Conservation (phyloP, 2,113 vertebrate genomes). For the Oryzias woworae region DNA sequence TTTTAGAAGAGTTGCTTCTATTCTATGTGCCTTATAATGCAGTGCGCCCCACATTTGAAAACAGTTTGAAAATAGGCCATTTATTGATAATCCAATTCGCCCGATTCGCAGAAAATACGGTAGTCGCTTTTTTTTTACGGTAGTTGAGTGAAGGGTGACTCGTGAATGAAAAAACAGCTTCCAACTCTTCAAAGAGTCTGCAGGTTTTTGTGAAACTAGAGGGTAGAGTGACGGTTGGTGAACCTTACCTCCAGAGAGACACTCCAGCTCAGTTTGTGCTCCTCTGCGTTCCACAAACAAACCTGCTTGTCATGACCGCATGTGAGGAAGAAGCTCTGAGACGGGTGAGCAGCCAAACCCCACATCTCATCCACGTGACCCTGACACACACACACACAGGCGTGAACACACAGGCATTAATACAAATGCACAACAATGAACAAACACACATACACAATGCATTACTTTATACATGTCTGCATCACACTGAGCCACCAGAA, state of each 20-base stretch:
- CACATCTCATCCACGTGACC: conserved; percentile 91
- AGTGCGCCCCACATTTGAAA: no score
- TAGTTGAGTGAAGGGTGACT: no score
- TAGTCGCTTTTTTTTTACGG: no score
- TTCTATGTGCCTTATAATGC: no score
- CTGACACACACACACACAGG: conserved; percentile 55
- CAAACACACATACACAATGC: neutral
- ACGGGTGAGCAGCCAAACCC: conserved; percentile 88
- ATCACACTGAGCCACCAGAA: no score
- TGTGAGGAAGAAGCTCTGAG: conserved; percentile 84
- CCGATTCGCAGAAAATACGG: no score
- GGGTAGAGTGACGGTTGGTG: neutral
- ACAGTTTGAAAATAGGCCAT: no score
- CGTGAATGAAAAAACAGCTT: no score
- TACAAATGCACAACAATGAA: neutral
- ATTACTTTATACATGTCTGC: no score
- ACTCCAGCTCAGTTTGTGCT: conserved; percentile 85
- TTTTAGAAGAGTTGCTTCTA: no score
- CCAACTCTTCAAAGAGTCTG: no score
- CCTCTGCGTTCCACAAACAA: conserved; percentile 86
- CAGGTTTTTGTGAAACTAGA: neutral
- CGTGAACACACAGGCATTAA: conserved; percentile 13
- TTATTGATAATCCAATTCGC: no score
- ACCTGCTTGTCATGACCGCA: conserved; percentile 89
- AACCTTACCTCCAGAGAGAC: conserved; percentile 82